A percentile compares a stretch with the other conserved stretches of the same genome.
These are phyloP conservation scores for Arvicanthis niloticus DNA, from an alignment of 2,113 vertebrate genomes.

Conservation along the genomic window DNA sequence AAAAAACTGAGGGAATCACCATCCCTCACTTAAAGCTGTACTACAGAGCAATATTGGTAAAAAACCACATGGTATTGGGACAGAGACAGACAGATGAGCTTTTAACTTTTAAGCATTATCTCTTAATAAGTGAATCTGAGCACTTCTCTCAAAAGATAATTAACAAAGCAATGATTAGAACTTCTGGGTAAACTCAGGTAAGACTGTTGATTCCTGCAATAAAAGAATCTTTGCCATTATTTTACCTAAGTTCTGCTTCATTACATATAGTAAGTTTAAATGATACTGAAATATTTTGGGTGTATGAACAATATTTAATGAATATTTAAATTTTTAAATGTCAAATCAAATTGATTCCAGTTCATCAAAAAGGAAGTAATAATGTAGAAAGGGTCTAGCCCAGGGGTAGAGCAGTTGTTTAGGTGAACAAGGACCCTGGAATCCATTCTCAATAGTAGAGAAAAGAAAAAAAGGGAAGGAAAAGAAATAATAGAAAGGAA, in stretches of 20 bases:
- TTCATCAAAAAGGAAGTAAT: not conserved
- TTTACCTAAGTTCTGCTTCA: not conserved
- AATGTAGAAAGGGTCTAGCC: not conserved
- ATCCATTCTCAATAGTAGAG: not conserved
- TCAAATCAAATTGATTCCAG: not conserved
- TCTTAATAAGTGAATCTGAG: not conserved
- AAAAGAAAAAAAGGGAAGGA: not conserved
- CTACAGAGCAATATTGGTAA: too few relatives aligned
- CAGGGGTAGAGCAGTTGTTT: not conserved
- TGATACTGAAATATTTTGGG: not conserved
- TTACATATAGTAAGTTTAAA: not conserved
- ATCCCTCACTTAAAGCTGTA: too few relatives aligned
- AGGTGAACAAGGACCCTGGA: not conserved
- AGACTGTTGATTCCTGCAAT: not conserved
- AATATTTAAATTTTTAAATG: not conserved
- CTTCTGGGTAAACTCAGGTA: not conserved
- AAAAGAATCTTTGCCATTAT: not conserved
- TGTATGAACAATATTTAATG: not conserved
- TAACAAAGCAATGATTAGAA: not conserved
- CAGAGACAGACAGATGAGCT: too few relatives aligned
- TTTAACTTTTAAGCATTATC: not conserved
- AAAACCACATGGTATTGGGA: too few relatives aligned
- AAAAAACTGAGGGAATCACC: too few relatives aligned
- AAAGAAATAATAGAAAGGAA: too few relatives aligned
- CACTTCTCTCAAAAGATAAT: not conserved